Evolutionary conservation across 2,888 invertebrate genomes (phyloP).

Genomic region (Prosapia bicincta): DNA sequence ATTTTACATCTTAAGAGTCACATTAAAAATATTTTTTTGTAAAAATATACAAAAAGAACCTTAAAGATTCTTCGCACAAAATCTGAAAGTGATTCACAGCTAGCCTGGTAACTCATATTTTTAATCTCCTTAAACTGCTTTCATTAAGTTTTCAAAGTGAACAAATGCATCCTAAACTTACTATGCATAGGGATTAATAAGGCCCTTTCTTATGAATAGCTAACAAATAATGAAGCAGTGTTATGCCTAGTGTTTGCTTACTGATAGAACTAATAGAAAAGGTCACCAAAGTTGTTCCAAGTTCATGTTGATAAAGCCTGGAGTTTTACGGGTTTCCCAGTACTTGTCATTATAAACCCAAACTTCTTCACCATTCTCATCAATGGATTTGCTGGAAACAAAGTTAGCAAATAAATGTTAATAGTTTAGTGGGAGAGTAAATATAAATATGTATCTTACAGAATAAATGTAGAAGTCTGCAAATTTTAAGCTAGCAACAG

Average conservation of each 20-base stretch:
- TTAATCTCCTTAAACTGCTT: not conserved
- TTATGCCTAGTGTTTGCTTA: not conserved
- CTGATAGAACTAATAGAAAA: not conserved
- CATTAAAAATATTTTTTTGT: no score
- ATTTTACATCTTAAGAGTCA: no score
- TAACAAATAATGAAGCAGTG: not conserved
- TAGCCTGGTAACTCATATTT: no score
- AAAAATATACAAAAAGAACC: no score
- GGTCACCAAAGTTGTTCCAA: conserved; percentile 64
- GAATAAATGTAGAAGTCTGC: no score
- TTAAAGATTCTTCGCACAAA: no score
- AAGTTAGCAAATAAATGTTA: no score
- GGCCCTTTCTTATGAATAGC: not conserved
- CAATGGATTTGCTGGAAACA: conserved; percentile 46
- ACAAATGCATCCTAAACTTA: not conserved
- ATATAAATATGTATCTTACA: no score
- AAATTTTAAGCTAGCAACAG: no score
- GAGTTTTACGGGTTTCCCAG: conserved; percentile 66
- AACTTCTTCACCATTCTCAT: conserved; percentile 56
- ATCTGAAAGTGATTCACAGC: no score
- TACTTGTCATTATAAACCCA: conserved; percentile 74
- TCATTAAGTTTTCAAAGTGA: not conserved
- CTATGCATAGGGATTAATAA: not conserved
- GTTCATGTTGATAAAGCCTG: conserved; percentile 57
- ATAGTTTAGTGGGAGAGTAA: no score